Conservation (phyloP, 2,888 invertebrate genomes). For the Synergus itoensis region DNA sequence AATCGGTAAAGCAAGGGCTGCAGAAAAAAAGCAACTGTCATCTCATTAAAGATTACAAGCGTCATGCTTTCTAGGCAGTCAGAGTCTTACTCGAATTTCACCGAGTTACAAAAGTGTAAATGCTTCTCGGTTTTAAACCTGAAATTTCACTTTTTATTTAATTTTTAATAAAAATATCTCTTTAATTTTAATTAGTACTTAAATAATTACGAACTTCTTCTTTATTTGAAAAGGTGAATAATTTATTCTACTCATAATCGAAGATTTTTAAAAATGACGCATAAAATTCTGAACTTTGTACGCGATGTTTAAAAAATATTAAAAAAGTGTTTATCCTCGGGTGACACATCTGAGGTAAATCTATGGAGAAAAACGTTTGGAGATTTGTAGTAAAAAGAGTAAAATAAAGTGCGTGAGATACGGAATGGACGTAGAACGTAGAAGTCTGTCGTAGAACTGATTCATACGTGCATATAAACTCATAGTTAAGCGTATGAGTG, state of each 20-base stretch:
- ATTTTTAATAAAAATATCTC: neutral
- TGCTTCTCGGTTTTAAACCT: neutral
- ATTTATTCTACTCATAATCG: neutral
- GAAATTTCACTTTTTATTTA: neutral
- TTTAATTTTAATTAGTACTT: neutral
- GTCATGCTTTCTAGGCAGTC: slow-evolving; percentile 6
- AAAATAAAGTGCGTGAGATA: slow-evolving; percentile 8
- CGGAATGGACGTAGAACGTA: slow-evolving; percentile 2
- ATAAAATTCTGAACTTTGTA: too few relatives aligned
- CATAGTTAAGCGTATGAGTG: slow-evolving; percentile 4
- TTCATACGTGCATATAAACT: slow-evolving; percentile 15
- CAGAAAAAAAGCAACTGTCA: neutral
- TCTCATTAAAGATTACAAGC: slow-evolving; percentile 2
- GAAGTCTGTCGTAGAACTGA: slow-evolving; percentile 2
- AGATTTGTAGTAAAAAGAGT: neutral
- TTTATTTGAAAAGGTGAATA: neutral
- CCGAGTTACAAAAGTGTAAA: neutral
- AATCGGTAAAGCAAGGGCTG: slow-evolving; percentile 2
- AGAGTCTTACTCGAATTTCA: neutral
- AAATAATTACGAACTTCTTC: too few relatives aligned
- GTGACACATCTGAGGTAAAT: slow-evolving; percentile 16
- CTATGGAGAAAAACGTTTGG: neutral
- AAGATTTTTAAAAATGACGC: neutral
- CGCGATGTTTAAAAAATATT: neutral
- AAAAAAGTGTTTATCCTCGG: slow-evolving; percentile 2